Conservation (phyloP, 2,113 vertebrate genomes). For the Coryphaenoides rupestris region DNA sequence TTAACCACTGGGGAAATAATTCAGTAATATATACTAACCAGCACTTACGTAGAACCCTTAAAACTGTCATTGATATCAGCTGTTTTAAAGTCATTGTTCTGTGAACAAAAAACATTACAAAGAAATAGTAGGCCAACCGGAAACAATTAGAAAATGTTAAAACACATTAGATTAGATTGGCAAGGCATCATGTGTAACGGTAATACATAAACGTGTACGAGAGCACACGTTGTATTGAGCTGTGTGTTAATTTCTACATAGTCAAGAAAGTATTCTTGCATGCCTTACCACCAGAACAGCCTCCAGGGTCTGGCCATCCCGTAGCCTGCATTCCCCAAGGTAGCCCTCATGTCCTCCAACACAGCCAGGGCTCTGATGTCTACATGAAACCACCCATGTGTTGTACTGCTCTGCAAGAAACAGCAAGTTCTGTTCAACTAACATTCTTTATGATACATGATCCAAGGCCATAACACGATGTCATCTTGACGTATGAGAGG, state of each 20-base stretch:
- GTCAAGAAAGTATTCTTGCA: constrained; percentile 28
- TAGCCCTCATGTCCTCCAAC: background rate
- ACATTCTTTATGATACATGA: too few relatives aligned
- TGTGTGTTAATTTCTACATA: constrained; percentile 2
- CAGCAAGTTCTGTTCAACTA: background rate
- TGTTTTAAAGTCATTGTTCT: constrained; percentile 8
- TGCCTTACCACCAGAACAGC: constrained; percentile 20
- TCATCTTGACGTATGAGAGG: too few relatives aligned
- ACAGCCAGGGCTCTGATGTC: background rate
- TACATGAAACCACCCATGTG: background rate
- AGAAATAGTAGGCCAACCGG: background rate
- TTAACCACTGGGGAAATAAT: constrained; percentile 4
- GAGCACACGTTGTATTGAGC: background rate
- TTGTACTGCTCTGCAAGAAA: background rate
- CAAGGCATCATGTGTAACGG: background rate
- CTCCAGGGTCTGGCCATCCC: background rate
- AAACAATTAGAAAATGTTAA: background rate
- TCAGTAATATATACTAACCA: background rate
- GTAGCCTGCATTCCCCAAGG: constrained; percentile 4
- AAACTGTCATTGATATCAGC: background rate
- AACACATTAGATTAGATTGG: background rate
- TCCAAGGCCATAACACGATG: too few relatives aligned
- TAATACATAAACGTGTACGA: background rate
- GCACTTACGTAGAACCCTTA: background rate
- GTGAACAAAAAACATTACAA: constrained; percentile 4